phyloP scores from a whole-genome alignment of 2,113 vertebrate genomes.

The Cinclus cinclus region DNA sequence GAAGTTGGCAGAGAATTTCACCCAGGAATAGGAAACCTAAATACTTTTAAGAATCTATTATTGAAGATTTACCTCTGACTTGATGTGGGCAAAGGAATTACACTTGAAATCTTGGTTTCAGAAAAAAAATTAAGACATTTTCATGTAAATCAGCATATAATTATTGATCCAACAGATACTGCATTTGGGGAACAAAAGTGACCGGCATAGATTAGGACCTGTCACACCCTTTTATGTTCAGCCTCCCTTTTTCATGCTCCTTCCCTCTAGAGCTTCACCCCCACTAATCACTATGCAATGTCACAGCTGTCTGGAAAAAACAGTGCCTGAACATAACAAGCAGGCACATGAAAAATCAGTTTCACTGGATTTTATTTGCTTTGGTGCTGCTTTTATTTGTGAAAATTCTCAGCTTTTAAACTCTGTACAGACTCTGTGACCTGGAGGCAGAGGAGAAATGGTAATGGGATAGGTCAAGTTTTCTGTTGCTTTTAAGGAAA shows the following conservation, averaged over 20 bases:
- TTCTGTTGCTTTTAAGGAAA: background rate
- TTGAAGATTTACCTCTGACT: background rate
- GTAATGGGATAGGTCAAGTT: background rate
- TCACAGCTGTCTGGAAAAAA: constrained; percentile 52
- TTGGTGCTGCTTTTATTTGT: constrained; percentile 30
- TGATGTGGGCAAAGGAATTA: background rate
- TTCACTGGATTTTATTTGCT: background rate
- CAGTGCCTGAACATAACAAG: constrained; percentile 17
- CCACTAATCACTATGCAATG: constrained; percentile 9
- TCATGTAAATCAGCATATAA: constrained; percentile 51
- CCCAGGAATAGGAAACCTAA: background rate
- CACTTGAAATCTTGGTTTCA: background rate
- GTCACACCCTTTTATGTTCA: background rate
- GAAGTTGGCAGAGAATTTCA: background rate
- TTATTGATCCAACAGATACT: constrained; percentile 16
- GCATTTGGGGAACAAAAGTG: background rate
- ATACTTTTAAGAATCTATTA: background rate
- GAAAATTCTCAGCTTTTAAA: constrained; percentile 33
- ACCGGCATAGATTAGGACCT: constrained; percentile 34
- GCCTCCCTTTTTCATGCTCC: background rate
- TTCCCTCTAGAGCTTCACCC: constrained; percentile 26
- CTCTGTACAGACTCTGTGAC: background rate
- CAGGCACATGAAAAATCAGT: background rate
- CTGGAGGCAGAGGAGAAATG: background rate
- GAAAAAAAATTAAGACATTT: constrained; percentile 42